Percentiles rank a stretch among this genome's conserved stretches.
Conservation (phyloP, 2,113 vertebrate species). For the Suncus etruscus region DNA sequence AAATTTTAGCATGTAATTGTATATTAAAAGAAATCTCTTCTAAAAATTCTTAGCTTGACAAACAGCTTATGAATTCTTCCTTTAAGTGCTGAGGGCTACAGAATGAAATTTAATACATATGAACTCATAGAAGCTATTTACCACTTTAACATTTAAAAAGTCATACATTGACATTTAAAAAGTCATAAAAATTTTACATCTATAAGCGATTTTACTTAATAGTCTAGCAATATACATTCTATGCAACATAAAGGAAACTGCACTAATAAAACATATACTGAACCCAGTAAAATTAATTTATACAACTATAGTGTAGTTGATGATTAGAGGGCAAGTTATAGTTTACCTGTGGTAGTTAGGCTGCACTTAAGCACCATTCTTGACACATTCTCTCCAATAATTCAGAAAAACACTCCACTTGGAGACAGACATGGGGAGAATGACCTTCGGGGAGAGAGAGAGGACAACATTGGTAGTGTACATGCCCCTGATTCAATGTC, state of each 20-base stretch:
- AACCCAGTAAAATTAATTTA: conserved; percentile 80
- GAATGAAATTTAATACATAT: conserved; percentile 85
- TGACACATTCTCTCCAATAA: neutral
- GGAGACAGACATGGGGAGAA: neutral
- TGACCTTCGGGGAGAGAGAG: conserved; percentile 27
- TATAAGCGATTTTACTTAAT: conserved; percentile 89
- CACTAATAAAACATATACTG: conserved; percentile 82
- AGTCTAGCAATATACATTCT: conserved; percentile 83
- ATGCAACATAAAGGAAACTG: conserved; percentile 30
- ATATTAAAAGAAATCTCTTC: conserved; percentile 82
- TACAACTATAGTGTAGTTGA: conserved; percentile 29
- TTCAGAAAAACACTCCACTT: conserved; percentile 21
- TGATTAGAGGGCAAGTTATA: conserved; percentile 54
- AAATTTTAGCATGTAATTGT: conserved; percentile 68
- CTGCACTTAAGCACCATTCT: conserved; percentile 63
- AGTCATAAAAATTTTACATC: conserved; percentile 88
- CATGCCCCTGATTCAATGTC: too few relatives aligned
- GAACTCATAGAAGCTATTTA: conserved; percentile 86
- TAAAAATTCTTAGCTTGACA: conserved; percentile 79
- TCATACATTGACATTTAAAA: conserved; percentile 90
- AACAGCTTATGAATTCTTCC: conserved; percentile 80
- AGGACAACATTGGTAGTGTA: too few relatives aligned
- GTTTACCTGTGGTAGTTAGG: conserved; percentile 51
- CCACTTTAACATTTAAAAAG: conserved; percentile 89
- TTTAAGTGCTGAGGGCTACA: conserved; percentile 86